phyloP scores from a whole-genome alignment of 2,113 vertebrate species.

The Herpailurus yagouaroundi region DNA sequence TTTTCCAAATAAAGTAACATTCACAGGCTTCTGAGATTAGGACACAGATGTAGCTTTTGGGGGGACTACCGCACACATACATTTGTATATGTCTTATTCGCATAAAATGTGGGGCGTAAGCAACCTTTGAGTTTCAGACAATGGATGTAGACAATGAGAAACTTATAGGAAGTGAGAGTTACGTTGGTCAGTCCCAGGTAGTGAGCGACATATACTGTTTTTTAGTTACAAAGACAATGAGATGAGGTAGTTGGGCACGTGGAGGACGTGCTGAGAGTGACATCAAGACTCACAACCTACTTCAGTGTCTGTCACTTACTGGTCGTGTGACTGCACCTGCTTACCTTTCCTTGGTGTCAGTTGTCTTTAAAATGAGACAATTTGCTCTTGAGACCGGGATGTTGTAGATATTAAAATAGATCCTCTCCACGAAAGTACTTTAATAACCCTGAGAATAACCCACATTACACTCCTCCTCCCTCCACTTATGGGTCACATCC shows the following conservation, averaged over 20 bases:
- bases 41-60: neutral
- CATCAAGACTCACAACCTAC: neutral
- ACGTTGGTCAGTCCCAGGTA: neutral
- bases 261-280: neutral
- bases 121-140: neutral
- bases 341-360: neutral
- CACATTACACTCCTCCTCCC: too few relatives aligned
- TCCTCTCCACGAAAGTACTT: neutral
- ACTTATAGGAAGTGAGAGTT: neutral
- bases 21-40: neutral
- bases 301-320: neutral
- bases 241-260: neutral
- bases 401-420: neutral
- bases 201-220: neutral
- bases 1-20: neutral
- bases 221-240: neutral
- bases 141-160: neutral
- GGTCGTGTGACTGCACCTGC: neutral
- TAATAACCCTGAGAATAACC: neutral
- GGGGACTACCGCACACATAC: neutral
- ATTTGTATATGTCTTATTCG: neutral
- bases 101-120: neutral
- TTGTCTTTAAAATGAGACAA: neutral
- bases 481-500: neutral
- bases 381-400: neutral